Evolutionary conservation across 1,140 invertebrate genomes (phyloP).

Genomic region (Spodoptera litura): DNA sequence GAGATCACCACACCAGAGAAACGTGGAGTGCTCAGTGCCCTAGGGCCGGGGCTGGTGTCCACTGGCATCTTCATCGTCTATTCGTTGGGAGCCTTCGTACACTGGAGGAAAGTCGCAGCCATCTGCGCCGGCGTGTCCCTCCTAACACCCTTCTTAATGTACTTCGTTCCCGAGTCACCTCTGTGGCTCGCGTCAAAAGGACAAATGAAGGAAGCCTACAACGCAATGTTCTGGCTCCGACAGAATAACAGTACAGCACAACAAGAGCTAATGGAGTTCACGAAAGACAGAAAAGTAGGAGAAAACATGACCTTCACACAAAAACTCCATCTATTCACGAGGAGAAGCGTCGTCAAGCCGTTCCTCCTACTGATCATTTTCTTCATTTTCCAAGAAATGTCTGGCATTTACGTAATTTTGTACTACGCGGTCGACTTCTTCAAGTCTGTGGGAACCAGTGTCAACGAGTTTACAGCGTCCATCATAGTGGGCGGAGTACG

Average conservation of each 20-base stretch:
- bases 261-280: constrained; percentile 87
- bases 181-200: constrained; percentile 87
- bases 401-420: constrained; percentile 91
- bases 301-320: constrained; percentile 78
- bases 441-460: constrained; percentile 88
- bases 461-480: constrained; percentile 90
- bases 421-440: constrained; percentile 92
- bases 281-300: constrained; percentile 77
- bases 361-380: constrained; percentile 88
- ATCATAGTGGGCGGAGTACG: constrained; percentile 91
- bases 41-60: constrained; percentile 89
- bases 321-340: constrained; percentile 75
- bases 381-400: constrained; percentile 90
- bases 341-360: constrained; percentile 87
- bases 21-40: constrained; percentile 86
- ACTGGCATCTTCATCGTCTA: constrained; percentile 89
- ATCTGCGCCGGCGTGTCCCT: constrained; percentile 88
- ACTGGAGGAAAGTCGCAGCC: constrained; percentile 88
- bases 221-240: constrained; percentile 87
- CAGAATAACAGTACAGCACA: constrained; percentile 87
- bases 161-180: constrained; percentile 90
- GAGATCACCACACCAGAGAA: constrained; percentile 87
- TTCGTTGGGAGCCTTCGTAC: constrained; percentile 87
- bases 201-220: constrained; percentile 86
- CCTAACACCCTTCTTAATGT: constrained; percentile 87